These are phyloP conservation scores for Leptothorax acervorum DNA, from an alignment of 2,888 invertebrate species.

Conservation along the genomic window DNA sequence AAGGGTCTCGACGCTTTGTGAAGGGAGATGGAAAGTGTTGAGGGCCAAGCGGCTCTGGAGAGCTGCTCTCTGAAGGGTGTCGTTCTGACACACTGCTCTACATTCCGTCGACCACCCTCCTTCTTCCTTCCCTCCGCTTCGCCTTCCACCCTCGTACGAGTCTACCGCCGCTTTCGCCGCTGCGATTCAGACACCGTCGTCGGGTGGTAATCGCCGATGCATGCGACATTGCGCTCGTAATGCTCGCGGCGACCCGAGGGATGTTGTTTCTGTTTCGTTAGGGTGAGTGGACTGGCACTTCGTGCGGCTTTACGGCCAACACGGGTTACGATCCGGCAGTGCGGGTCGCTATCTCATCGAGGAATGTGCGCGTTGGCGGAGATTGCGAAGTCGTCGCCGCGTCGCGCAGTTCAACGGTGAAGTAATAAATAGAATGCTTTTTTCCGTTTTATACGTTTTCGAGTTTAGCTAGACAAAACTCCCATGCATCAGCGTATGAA, in stretches of 20 bases:
- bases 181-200: conserved; percentile 64
- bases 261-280: conserved; percentile 68
- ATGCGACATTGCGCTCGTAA: conserved; percentile 48
- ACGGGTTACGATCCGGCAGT: conserved; percentile 59
- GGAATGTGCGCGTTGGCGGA: conserved; percentile 3
- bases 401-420: conserved; percentile 10
- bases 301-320: conserved; percentile 40
- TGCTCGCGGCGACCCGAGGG: conserved; percentile 34
- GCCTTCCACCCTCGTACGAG: conserved; percentile 11
- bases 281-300: conserved; percentile 53
- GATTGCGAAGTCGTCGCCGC: conserved; percentile 10
- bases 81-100: conserved; percentile 83
- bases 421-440: conserved; percentile 29
- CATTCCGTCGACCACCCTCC: conserved; percentile 76
- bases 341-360: conserved; percentile 22
- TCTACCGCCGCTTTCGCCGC: conserved; percentile 23
- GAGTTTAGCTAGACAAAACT: neutral
- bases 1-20: conserved; percentile 63
- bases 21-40: conserved; percentile 69
- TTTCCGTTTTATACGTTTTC: neutral
- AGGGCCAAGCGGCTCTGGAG: conserved; percentile 73
- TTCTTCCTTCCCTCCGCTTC: conserved; percentile 55
- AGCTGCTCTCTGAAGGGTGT: conserved; percentile 81
- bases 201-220: conserved; percentile 61
- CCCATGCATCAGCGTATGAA: neutral